These are phyloP conservation scores for Plebejus anna DNA, from an alignment of 2,888 invertebrate species.

Conservation along the genomic window DNA sequence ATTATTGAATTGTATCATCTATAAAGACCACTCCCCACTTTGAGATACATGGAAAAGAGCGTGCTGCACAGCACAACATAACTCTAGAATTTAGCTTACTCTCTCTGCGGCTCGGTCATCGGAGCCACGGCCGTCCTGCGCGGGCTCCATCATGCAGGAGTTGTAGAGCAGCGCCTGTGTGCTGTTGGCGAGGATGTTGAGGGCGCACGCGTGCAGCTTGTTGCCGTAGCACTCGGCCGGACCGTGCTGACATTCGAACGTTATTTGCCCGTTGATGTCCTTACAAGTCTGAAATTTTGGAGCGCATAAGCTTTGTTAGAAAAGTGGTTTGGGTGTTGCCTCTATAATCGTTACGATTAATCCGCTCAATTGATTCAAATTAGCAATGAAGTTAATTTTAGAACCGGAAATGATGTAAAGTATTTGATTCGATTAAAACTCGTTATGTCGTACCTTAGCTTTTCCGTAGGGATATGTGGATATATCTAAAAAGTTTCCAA, in stretches of 20 bases:
- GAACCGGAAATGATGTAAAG: too few species aligned
- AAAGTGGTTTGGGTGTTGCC: too few species aligned
- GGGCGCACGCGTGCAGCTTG: constrained; percentile 88
- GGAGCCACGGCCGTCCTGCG: constrained; percentile 34
- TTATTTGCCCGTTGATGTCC: constrained; percentile 38
- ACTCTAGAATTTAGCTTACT: constrained; percentile 32
- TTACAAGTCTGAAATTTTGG: constrained; percentile 45
- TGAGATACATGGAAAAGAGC: too few species aligned
- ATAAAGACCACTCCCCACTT: too few species aligned
- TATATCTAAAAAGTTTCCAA: constrained; percentile 40
- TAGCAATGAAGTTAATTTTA: too few species aligned
- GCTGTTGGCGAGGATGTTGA: constrained; percentile 81
- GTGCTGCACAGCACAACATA: too few species aligned
- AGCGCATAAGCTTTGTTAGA: too few species aligned
- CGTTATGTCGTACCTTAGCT: constrained; percentile 41
- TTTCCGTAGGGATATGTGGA: constrained; percentile 48
- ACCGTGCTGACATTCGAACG: constrained; percentile 88
- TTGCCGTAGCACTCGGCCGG: constrained; percentile 87
- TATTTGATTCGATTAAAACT: too few species aligned
- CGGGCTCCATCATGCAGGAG: constrained; percentile 82
- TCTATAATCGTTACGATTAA: too few species aligned
- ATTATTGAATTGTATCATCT: too few species aligned
- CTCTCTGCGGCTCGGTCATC: constrained; percentile 39
- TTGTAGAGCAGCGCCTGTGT: constrained; percentile 81
- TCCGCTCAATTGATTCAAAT: too few species aligned